Evolutionary conservation across 2,113 vertebrate species (phyloP).

Genomic region (Piprites chloris): DNA sequence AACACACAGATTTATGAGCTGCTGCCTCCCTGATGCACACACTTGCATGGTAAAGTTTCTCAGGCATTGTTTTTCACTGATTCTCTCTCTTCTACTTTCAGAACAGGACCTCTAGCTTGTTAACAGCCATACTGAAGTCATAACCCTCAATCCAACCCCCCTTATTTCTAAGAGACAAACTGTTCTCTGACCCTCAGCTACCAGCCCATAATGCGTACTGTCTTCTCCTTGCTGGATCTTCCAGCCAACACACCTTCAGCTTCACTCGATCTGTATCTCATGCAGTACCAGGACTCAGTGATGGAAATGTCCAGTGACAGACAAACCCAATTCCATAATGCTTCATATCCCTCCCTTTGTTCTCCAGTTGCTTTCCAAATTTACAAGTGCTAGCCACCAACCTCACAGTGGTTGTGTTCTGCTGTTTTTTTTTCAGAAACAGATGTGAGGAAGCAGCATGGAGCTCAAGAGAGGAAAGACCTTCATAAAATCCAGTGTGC

Average conservation of each 20-base stretch:
- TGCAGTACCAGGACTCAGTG: neutral
- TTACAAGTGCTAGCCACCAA: neutral
- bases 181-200: neutral
- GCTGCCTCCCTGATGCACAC: neutral
- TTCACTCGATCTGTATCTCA: neutral
- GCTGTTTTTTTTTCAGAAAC: slow-evolving; percentile 48
- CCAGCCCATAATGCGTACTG: neutral
- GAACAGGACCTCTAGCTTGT: neutral
- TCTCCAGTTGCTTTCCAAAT: neutral
- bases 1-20: neutral
- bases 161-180: neutral
- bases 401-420: neutral
- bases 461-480: slow-evolving; percentile 80
- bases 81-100: neutral
- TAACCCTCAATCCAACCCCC: neutral
- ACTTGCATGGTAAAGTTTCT: neutral
- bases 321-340: neutral
- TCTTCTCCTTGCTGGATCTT: neutral
- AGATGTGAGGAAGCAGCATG: slow-evolving; percentile 56
- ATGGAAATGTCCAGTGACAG: neutral
- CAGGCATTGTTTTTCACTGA: neutral
- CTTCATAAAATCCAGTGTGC: slow-evolving; percentile 77
- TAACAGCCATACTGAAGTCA: neutral
- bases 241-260: neutral
- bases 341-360: neutral